Evolutionary conservation across 2,888 invertebrate species (phyloP).

Genomic region (Coremacera marginata): DNA sequence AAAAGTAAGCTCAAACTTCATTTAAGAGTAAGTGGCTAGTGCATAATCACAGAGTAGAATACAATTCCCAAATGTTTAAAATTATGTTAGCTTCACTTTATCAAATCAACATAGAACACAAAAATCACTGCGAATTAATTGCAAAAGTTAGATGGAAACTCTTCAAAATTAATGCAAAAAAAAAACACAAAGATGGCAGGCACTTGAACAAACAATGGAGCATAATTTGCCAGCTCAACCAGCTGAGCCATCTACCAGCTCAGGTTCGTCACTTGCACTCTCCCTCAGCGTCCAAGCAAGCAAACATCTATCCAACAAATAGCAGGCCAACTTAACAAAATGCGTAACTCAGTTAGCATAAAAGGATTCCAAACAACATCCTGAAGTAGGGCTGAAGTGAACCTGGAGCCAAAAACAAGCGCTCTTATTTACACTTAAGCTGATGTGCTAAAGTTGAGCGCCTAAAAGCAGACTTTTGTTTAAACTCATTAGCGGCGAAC

Average conservation of each 20-base stretch:
- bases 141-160: slow-evolving; percentile 2
- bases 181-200: background rate
- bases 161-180: background rate
- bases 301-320: background rate
- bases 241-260: background rate
- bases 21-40: too few relatives aligned
- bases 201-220: slow-evolving; percentile 22
- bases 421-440: slow-evolving; percentile 26
- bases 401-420: slow-evolving; percentile 13
- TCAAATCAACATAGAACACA: background rate
- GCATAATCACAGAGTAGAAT: too few relatives aligned
- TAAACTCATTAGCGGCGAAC: slow-evolving; percentile 19
- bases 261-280: too few relatives aligned
- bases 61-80: too few relatives aligned
- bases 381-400: slow-evolving; percentile 8
- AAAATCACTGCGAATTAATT: slow-evolving; percentile 14
- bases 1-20: too few relatives aligned
- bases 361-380: slow-evolving; percentile 7
- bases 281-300: background rate
- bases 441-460: background rate
- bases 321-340: slow-evolving; percentile 13
- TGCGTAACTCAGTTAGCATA: slow-evolving; percentile 22
- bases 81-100: background rate
- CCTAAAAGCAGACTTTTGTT: slow-evolving; percentile 24
- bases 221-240: slow-evolving; percentile 1